Conservation (phyloP, 2,888 invertebrate genomes). For the Achlya flavicornis region DNA sequence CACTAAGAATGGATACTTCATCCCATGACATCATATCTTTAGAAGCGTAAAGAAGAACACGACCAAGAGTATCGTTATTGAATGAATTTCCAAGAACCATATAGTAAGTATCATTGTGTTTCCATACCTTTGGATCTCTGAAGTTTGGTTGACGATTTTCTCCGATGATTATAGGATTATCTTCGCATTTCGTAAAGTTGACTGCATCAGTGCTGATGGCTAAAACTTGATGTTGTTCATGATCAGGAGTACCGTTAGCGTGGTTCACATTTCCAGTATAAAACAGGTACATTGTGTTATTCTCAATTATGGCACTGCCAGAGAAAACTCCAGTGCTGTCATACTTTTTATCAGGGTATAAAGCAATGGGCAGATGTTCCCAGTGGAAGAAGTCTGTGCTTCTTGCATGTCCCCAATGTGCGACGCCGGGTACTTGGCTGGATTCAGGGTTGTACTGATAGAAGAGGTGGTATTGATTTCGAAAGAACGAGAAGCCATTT, state of each 20-base stretch:
- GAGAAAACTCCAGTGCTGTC: constrained; percentile 74
- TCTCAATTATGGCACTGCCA: constrained; percentile 72
- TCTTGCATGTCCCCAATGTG: constrained; percentile 80
- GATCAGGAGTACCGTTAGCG: constrained; percentile 49
- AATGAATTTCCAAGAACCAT: constrained; percentile 75
- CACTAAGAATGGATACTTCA: constrained; percentile 49
- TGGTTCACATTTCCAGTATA: constrained; percentile 71
- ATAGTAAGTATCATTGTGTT: constrained; percentile 60
- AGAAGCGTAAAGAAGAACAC: constrained; percentile 63
- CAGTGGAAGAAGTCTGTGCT: constrained; percentile 75
- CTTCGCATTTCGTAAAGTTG: constrained; percentile 53
- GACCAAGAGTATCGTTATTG: constrained; percentile 54
- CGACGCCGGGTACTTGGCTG: constrained; percentile 58
- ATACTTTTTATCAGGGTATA: constrained; percentile 68
- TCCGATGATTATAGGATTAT: constrained; percentile 64
- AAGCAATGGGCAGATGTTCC: constrained; percentile 72
- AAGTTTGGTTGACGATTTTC: constrained; percentile 64
- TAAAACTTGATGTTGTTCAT: constrained; percentile 61
- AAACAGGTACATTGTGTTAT: constrained; percentile 57
- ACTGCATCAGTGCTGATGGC: constrained; percentile 66
- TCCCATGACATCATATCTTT: constrained; percentile 60
- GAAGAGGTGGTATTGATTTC: constrained; percentile 73
- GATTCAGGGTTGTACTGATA: constrained; percentile 77
- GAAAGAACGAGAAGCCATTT: constrained; percentile 74
- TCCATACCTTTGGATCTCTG: constrained; percentile 80